Evolutionary conservation across 1,140 invertebrate genomes (phyloP), one percentile per base, ranked within the genome.

Genomic region (Drosophila ironensis): DNA sequence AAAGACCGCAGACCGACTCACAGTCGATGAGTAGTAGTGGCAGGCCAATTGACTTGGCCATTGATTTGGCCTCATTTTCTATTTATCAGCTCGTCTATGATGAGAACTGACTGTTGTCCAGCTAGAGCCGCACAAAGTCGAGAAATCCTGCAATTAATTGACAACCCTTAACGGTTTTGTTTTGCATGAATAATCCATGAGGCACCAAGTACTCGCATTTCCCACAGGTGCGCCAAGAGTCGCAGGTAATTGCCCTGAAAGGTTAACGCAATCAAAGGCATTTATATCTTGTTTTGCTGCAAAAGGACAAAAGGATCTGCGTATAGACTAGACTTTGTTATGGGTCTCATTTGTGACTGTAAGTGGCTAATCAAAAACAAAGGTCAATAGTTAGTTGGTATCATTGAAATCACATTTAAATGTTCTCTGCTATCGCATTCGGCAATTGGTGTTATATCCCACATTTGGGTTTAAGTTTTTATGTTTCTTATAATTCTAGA

Each of bases 21-120:
- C 51, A 66, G 66, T 66, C 61, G 17, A 66, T 66, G 22, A 17
- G 28, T 51, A 27, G 33, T 51, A n/a, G n/a, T 66, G 17, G 45
- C 19, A 45, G 47, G 25, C 14, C 54, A 28, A 41, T 25, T 51
- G 19, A 42, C 35, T 51, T 42, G 35, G 25, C 6, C 17, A 16
- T 63, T 28, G 51, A 53, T 19, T 19, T 54, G 52, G 54, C 41
- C 59, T 61, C 41, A 47, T 61, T 61, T 59, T 48, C 44, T 51
- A 50, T 64, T 51, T 64, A 64, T 27, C 45, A 64, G 37, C 27
- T 30, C 20, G 42, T 42, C 19, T 41, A 27, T 40, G 7, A 52
- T 44, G 51, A n/a, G 9, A 38, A 47, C 30, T 35, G 54, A 37
- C 22, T n/a, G n/a, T n/a, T n/a, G n/a, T n/a, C n/a, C n/a, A n/a